These are phyloP conservation scores for Xenotilapia caudafasciata DNA, from an alignment of 2,113 vertebrate genomes.

Conservation along the genomic window DNA sequence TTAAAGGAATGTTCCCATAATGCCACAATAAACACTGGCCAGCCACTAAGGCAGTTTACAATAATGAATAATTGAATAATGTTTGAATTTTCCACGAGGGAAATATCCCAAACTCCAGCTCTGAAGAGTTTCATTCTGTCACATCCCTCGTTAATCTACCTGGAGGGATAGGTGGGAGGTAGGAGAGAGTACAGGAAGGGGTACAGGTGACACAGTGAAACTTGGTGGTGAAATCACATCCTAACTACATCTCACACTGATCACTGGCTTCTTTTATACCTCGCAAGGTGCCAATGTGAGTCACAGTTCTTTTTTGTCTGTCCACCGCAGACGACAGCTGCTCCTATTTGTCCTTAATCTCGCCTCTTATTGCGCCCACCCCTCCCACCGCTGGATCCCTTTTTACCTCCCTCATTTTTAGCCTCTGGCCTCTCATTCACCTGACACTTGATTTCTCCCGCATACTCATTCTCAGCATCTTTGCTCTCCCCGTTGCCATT, in stretches of 20 bases:
- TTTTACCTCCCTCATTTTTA: slow-evolving; percentile 56
- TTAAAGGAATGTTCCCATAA: slow-evolving; percentile 67
- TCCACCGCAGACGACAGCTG: not conserved
- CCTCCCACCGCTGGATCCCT: slow-evolving; percentile 26
- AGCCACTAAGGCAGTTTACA: slow-evolving; percentile 42
- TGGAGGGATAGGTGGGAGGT: slow-evolving; percentile 31
- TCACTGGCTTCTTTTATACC: not conserved
- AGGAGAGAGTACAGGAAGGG: slow-evolving; percentile 34
- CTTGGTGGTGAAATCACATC: slow-evolving; percentile 32
- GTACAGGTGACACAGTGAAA: slow-evolving; percentile 59
- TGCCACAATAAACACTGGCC: slow-evolving; percentile 52
- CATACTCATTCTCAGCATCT: slow-evolving; percentile 47
- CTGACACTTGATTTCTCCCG: not conserved
- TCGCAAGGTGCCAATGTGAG: slow-evolving; percentile 22
- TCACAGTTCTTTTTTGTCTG: not conserved
- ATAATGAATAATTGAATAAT: slow-evolving; percentile 31
- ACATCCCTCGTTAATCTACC: slow-evolving; percentile 7
- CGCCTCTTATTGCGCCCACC: slow-evolving; percentile 54
- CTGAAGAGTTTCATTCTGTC: slow-evolving; percentile 36
- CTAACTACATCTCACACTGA: slow-evolving; percentile 19
- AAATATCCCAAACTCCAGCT: slow-evolving; percentile 18
- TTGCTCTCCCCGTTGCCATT: slow-evolving; percentile 40
- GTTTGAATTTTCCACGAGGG: slow-evolving; percentile 10
- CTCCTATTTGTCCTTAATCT: slow-evolving; percentile 25
- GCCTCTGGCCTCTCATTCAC: slow-evolving; percentile 20